A percentile compares a stretch with the other conserved stretches of the same genome.
These are phyloP conservation scores for Callyntrura sp. DNA, from an alignment of 2,888 invertebrate species.

Conservation along the genomic window DNA sequence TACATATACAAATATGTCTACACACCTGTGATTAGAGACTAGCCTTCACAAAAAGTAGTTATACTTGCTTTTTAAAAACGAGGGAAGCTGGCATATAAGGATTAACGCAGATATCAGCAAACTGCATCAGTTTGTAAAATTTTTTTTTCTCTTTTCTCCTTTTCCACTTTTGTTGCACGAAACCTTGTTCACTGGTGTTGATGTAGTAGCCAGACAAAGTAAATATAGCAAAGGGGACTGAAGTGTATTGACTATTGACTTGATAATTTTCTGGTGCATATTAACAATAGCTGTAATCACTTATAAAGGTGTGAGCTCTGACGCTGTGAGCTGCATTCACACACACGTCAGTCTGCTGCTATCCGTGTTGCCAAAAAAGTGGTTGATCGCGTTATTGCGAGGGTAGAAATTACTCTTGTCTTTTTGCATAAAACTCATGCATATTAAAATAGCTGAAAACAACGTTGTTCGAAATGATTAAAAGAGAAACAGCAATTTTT, in stretches of 20 bases:
- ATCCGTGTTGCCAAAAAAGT: slow-evolving; percentile 24
- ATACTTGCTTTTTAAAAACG: slow-evolving; percentile 3
- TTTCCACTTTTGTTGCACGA: slow-evolving; percentile 33
- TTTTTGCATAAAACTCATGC: slow-evolving; percentile 77
- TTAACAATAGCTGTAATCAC: not conserved
- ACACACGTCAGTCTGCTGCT: no score
- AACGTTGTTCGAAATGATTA: slow-evolving; percentile 22
- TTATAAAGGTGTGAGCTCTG: slow-evolving; percentile 35
- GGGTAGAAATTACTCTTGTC: slow-evolving; percentile 18
- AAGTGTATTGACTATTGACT: slow-evolving; percentile 37
- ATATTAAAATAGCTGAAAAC: slow-evolving; percentile 71
- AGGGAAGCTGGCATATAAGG: not conserved
- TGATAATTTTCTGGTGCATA: slow-evolving; percentile 12
- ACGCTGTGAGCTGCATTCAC: not conserved
- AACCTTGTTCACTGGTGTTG: not conserved
- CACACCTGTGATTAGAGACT: not conserved
- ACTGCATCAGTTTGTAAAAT: slow-evolving; percentile 25
- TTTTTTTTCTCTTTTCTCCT: slow-evolving; percentile 28
- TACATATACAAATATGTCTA: no score
- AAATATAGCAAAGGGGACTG: not conserved
- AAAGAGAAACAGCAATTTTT: slow-evolving; percentile 24
- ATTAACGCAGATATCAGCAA: slow-evolving; percentile 29
- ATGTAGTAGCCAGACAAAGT: not conserved
- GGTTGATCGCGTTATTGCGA: slow-evolving; percentile 46
- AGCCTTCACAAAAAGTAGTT: not conserved